These are phyloP conservation scores for Sternotherus odoratus DNA, from an alignment of 2,797 vertebrate species.

Conservation along the genomic window DNA sequence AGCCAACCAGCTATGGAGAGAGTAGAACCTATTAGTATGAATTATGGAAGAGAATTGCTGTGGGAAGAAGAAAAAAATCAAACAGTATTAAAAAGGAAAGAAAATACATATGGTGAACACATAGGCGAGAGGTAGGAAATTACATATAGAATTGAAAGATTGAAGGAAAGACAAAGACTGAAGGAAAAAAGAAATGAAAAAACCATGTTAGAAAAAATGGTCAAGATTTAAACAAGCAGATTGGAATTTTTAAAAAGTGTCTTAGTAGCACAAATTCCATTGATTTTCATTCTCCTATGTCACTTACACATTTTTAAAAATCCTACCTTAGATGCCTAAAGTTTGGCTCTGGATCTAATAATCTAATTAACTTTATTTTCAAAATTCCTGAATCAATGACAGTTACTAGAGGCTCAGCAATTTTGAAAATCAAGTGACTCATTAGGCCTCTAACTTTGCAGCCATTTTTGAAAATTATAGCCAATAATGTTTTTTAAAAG, in stretches of 20 bases:
- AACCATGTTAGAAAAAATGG: background rate
- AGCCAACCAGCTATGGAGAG: background rate
- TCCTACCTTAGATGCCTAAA: fast-evolving
- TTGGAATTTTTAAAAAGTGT: background rate
- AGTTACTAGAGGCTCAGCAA: background rate
- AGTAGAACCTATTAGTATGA: background rate
- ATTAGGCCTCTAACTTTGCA: background rate
- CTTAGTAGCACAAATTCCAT: background rate
- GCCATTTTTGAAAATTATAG: background rate
- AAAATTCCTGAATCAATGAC: background rate
- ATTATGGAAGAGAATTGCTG: background rate
- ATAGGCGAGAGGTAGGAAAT: background rate
- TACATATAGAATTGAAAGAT: background rate
- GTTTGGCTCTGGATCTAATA: background rate
- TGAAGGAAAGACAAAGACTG: background rate
- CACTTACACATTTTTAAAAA: background rate
- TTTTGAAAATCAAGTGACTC: background rate
- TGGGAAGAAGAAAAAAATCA: background rate
- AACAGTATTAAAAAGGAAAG: background rate
- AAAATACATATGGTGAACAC: background rate
- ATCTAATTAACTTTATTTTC: background rate
- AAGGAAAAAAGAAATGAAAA: background rate
- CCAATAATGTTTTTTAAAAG: background rate
- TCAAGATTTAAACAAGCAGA: background rate
- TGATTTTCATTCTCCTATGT: background rate